These are phyloP conservation scores for Sycophaga agraensis DNA, from an alignment of 1,140 invertebrate genomes.

Conservation along the genomic window DNA sequence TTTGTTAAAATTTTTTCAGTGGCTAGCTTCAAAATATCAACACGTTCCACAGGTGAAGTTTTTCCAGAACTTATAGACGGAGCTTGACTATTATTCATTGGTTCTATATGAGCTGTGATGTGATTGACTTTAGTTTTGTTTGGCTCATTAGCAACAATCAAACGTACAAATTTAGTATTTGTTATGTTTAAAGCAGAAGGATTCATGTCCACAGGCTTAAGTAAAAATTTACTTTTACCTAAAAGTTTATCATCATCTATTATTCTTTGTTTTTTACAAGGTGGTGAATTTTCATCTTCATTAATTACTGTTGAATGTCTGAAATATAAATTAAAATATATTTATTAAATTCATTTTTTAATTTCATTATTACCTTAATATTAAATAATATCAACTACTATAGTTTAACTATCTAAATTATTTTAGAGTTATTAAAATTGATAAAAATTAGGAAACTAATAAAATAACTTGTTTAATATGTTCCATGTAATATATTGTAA, in stretches of 20 bases:
- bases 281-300: conserved; percentile 3
- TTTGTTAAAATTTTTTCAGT: conserved; percentile 13
- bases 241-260: conserved; percentile 19
- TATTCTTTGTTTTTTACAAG: conserved; percentile 5
- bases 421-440: too few species aligned
- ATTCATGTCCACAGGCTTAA: conserved; percentile 23
- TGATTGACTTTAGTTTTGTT: conserved; percentile 24
- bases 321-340: not conserved
- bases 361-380: too few species aligned
- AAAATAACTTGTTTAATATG: not conserved
- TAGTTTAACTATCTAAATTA: too few species aligned
- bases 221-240: conserved; percentile 15
- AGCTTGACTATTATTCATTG: conserved; percentile 13
- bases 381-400: too few species aligned
- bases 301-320: not conserved
- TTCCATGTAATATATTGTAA: too few species aligned
- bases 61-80: conserved; percentile 13
- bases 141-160: conserved; percentile 22
- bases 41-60: conserved; percentile 11
- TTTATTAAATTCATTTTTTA: not conserved
- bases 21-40: conserved; percentile 10
- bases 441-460: not conserved
- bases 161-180: conserved; percentile 23
- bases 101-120: conserved; percentile 27
- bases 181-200: conserved; percentile 15